Base-by-base conservation (phyloP, 2,797 vertebrate genomes). In the Sebastolobus altivelis region DNA sequence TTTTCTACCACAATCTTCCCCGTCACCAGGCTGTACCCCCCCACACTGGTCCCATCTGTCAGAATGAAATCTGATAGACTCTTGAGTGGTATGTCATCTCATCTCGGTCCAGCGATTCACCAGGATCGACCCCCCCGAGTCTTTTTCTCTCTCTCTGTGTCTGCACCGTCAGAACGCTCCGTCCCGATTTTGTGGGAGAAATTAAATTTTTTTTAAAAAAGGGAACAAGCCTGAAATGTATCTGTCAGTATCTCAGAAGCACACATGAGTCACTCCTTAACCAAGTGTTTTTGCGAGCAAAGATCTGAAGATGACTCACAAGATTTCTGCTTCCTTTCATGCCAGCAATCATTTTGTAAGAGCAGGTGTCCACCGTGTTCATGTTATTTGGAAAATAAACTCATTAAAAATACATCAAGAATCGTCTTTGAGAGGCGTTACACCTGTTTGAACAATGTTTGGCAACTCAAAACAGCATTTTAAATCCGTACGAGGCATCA, bases 21-120 rank as follows among this genome's bases (percentile, higher is more conserved):
- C 87, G 72, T 89, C 88, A 71, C 38, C 74, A 13, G 68, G 27
- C 68, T 16, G 77, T 54, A 67, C 81, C 72, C 75, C 80, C 76
- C 72, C 60, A 25, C 81, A 22, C 62, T 9, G 77, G 35, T 84
- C 75, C 81, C 81, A 87, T 89, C 85, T 85, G 88, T 81, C 87
- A 80, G 71, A 85, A 14, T 59, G 84, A 90, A 90, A 92, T 87
- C 77, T 60, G 88, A 94, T 89, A 85, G 80, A 83, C 87, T 77
- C 80, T 79, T 54, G 72, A 89, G 76, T 58, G 73, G 67, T 65
- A 22, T 82, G 85, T 82, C 78, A 63, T 82, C 77, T 85, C 80
- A 80, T 87, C 72, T 77, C 43, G 3, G 66, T 54, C 80, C 77
- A 55, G 46, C 18, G 7, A 59, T 66, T 82, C 75, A 55, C 46